Evolutionary conservation across 2,113 vertebrate species (phyloP).

Genomic region (Ardeotis arabs): DNA sequence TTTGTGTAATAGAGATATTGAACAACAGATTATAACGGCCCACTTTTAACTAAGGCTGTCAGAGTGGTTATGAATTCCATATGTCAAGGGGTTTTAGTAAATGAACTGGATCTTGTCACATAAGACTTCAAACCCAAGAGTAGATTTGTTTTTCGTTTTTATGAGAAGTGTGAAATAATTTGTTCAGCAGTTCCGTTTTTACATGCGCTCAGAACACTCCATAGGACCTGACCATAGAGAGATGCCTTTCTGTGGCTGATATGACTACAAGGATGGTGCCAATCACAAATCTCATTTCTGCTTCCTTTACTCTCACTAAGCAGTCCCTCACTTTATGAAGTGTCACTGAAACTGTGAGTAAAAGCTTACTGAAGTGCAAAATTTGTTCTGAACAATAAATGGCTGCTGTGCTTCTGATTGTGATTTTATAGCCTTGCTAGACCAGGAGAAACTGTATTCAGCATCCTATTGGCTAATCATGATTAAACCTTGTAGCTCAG

Average conservation of each 20-base stretch:
- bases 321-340: neutral
- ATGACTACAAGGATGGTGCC: neutral
- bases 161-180: neutral
- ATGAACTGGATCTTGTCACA: conserved; percentile 39
- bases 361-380: neutral
- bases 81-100: neutral
- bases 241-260: neutral
- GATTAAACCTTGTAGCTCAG: neutral
- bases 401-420: neutral
- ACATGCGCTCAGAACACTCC: neutral
- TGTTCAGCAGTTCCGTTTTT: neutral
- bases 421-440: neutral
- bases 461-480: neutral
- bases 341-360: neutral
- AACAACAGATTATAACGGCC: neutral
- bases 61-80: neutral
- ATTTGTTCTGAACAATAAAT: conserved; percentile 3
- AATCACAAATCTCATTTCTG: conserved; percentile 8
- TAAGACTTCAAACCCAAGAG: neutral
- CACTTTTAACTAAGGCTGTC: neutral
- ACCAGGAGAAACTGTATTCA: neutral
- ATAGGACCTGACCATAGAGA: neutral
- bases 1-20: neutral
- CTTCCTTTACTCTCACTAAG: neutral
- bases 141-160: neutral